Evolutionary conservation across 2,113 vertebrate species (phyloP), one percentile per base, ranked within the genome.

Genomic region (Nycticebus coucang): DNA sequence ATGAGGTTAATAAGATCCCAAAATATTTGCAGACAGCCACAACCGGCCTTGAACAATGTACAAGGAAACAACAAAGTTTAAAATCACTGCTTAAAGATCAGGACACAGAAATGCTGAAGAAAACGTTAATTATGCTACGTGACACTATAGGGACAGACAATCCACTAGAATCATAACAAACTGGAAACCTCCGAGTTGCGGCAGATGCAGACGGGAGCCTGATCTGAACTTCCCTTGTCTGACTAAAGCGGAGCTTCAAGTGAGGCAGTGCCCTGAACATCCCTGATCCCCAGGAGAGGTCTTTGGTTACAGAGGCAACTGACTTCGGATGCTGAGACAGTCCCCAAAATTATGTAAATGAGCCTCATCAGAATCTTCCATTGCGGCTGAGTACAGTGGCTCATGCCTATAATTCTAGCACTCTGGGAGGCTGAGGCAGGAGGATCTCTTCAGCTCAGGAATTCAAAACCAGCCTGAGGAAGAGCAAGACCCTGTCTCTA

Each of bases 21-120:
- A 69, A 88, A 82, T 88, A 86, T 78, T 81, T 74, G 17, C 26
- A 60, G 74, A 60, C 28, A 94, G 37, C 55, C 37, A 53, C 78
- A 60, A 81, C 88, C 64, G 94, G 26, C 59, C 77, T 78, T 87
- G 30, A 89, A 81, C 17, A 85, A 66, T 0, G 0, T 41, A 55
- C 9, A n/a, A 30, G n/a, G 50, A 82, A 66, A 93, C 3, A 72
- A n/a, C 7, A 66, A 89, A n/a, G 13, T 71, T 94, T 91, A 64
- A 85, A 78, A 59, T 45, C 78, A 41, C 45, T 90, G 28, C 10
- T 66, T 59, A 62, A 62, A 86, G 30, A 66, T 79, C 83, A 66
- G 35, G 41, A 60, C 37, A 78, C 50, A 97, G 66, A 93, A 93
- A 79, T 95, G 89, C 53, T 79, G 55, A 55, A 80, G 60, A 86